Base-by-base conservation (phyloP, 2,888 invertebrate species). In the Prostheceraeus crozeri region DNA sequence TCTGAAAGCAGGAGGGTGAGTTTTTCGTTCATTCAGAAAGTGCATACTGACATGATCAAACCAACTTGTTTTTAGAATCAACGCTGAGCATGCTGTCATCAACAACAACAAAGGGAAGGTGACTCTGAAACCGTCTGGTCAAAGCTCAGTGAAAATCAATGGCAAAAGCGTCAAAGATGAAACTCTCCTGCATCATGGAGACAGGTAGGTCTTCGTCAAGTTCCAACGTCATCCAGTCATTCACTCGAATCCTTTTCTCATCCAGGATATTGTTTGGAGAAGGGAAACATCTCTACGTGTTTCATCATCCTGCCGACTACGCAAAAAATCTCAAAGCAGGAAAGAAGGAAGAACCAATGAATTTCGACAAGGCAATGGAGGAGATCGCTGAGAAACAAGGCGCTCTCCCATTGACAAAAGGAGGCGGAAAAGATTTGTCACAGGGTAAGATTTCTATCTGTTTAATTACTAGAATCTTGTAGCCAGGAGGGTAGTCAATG, bases 351-450 rank as follows among this genome's bases (percentile, higher is more conserved):
- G 16, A 16, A 21, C 60, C 65, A 1, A 72, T 72, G 3, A 72
- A 71, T 1, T 74, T 68, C 62, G 72, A 70, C 35, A 64, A 67
- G 0, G 72, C 72, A 6, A 71, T 73, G 63, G 68, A 71, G 58
- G 73, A 73, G 53, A 71, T 74, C 16, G 71, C 71, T 23, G 68
- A 72, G 55, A 68, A 69, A 35, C 69, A 72, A n/a, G 74, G 74
- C 3, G 62, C 73, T 11, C 67, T 69, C 64, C 63, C 64, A 3
- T 36, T 61, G 14, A 59, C 64, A 6, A n/a, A n/a, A n/a, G n/a
- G n/a, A n/a, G n/a, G n/a, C 1, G 62, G 45, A 6, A 66, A 63
- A 35, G 68, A 68, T 6, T 63, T 64, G 60, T 67, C 67, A 4
- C 67, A 68, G 65, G 69, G 69, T 69, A 59, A 30, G 33, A 16